Percentiles rank a stretch among this genome's conserved stretches.
Evolutionary conservation across 2,888 invertebrate genomes (phyloP).

Genomic region (Cistogaster globosa): DNA sequence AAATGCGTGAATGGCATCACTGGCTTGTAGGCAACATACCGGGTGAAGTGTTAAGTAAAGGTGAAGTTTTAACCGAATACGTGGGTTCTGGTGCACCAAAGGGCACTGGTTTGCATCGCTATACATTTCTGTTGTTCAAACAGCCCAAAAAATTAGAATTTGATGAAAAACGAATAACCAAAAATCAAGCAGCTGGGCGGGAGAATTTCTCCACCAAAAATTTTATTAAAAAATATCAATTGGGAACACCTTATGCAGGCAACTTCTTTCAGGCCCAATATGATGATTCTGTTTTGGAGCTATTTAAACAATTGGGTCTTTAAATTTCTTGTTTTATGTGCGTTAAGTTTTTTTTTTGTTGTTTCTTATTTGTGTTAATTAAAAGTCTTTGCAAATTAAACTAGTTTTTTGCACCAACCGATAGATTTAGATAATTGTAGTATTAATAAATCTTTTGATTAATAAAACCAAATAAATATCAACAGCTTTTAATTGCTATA

Average conservation of each 20-base stretch:
- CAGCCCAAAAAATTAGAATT: slow-evolving; percentile 87
- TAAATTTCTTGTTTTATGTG: slow-evolving; percentile 11
- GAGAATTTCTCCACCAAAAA: slow-evolving; percentile 87
- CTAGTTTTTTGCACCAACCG: slow-evolving; percentile 53
- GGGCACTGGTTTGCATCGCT: slow-evolving; percentile 89
- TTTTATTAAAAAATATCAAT: slow-evolving; percentile 90
- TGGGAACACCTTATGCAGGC: slow-evolving; percentile 85
- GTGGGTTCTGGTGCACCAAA: slow-evolving; percentile 93
- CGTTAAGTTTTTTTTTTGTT: not conserved
- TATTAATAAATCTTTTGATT: slow-evolving; percentile 62
- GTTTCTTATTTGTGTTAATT: slow-evolving; percentile 4
- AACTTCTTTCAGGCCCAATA: slow-evolving; percentile 81
- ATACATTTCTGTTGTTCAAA: slow-evolving; percentile 90
- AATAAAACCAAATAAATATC: slow-evolving; percentile 49
- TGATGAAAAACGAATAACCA: slow-evolving; percentile 83
- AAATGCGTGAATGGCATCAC: slow-evolving; percentile 94
- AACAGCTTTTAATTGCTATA: slow-evolving; percentile 44
- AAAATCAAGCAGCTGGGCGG: slow-evolving; percentile 84
- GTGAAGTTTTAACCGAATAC: slow-evolving; percentile 91
- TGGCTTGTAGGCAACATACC: slow-evolving; percentile 96
- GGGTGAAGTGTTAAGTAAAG: slow-evolving; percentile 87
- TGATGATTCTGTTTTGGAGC: slow-evolving; percentile 83
- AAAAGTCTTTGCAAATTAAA: slow-evolving; percentile 53
- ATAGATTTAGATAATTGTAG: slow-evolving; percentile 58
- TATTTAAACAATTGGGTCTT: slow-evolving; percentile 79